phyloP scores from a whole-genome alignment of 2,888 invertebrate species.

The Athalia circularis region DNA sequence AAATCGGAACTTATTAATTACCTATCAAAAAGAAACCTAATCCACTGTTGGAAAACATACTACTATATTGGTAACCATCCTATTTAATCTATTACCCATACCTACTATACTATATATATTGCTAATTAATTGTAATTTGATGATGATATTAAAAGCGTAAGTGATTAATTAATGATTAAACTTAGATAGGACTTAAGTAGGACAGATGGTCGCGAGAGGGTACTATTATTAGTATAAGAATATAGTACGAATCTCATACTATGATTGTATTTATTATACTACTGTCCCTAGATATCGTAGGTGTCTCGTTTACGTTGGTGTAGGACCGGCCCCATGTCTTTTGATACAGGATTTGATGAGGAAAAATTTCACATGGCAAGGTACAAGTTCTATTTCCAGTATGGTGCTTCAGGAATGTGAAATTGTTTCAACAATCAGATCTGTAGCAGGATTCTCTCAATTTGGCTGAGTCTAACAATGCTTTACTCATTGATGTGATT shows the following conservation, averaged over 20 bases:
- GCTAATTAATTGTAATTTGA: constrained; percentile 46
- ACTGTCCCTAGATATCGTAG: constrained; percentile 69
- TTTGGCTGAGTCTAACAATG: constrained; percentile 38
- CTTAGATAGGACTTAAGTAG: constrained; percentile 65
- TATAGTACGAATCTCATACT: constrained; percentile 63
- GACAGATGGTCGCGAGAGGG: constrained; percentile 68
- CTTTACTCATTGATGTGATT: constrained; percentile 70
- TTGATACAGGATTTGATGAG: not conserved
- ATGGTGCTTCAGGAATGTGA: constrained; percentile 1
- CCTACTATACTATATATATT: constrained; percentile 40
- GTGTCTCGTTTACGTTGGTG: constrained; percentile 68
- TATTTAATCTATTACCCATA: constrained; percentile 47
- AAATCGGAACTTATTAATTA: constrained; percentile 38
- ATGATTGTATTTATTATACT: constrained; percentile 69
- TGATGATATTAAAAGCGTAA: constrained; percentile 51
- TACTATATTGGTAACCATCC: constrained; percentile 46
- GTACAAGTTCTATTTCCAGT: not conserved
- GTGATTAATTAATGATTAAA: constrained; percentile 56
- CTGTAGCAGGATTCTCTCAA: constrained; percentile 26
- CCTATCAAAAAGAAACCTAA: constrained; percentile 21
- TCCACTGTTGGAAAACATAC: constrained; percentile 36
- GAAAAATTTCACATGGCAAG: not conserved
- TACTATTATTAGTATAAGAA: constrained; percentile 50
- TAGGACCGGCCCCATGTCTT: constrained; percentile 22
- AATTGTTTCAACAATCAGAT: constrained; percentile 13